These are phyloP conservation scores for Apodemus agrarius DNA, from an alignment of 2,797 vertebrate species.

Conservation along the genomic window DNA sequence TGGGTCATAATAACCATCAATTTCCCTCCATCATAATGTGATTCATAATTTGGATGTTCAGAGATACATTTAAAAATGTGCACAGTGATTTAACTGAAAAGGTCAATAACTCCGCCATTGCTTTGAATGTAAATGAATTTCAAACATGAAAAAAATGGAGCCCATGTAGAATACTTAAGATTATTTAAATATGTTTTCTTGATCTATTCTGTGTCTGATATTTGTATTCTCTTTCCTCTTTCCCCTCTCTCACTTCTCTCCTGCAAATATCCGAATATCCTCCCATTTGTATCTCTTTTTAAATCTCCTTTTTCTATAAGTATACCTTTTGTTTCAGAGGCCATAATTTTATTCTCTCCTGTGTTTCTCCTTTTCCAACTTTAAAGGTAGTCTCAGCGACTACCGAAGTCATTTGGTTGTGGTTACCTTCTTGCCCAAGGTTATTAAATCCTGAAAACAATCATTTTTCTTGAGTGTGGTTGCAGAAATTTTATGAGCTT, in stretches of 20 bases:
- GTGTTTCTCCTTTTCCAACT: background rate
- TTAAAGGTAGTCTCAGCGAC: conserved; percentile 20
- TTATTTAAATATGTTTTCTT: background rate
- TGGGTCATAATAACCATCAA: conserved; percentile 30
- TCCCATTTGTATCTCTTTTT: background rate
- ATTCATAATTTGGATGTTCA: conserved; percentile 23
- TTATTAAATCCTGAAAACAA: conserved; percentile 61
- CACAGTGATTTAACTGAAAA: conserved; percentile 48
- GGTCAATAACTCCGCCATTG: background rate
- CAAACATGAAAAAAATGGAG: background rate
- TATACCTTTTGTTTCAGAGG: conserved; percentile 10
- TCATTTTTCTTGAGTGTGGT: conserved; percentile 17
- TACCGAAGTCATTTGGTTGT: conserved; percentile 35
- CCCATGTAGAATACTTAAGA: background rate
- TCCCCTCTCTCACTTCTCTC: too few species aligned
- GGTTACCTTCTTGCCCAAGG: background rate
- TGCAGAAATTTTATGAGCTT: conserved; percentile 46
- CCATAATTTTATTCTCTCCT: background rate
- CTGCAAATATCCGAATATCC: background rate
- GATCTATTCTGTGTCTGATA: background rate
- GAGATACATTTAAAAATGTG: conserved; percentile 37
- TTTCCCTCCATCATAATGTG: background rate
- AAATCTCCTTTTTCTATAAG: conserved; percentile 10
- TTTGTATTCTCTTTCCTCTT: background rate
- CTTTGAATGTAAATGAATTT: conserved; percentile 25